Evolutionary conservation across 2,797 vertebrate genomes (phyloP).

Genomic region (Anabas testudineus): DNA sequence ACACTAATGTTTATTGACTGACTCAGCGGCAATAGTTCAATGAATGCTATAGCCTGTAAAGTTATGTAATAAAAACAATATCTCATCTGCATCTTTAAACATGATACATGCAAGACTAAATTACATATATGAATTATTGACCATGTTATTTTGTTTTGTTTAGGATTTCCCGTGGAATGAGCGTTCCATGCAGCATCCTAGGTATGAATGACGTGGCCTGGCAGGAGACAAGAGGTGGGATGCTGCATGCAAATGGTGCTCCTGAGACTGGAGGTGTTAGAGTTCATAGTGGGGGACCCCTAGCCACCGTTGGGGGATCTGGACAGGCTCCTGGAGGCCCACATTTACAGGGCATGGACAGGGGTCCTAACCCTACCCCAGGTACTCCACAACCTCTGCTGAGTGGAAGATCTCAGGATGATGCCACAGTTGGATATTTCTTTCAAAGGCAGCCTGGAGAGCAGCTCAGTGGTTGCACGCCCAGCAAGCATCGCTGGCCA

Average conservation of each 20-base stretch:
- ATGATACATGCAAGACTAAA: background rate
- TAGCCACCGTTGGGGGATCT: constrained; percentile 72
- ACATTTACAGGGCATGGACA: constrained; percentile 80
- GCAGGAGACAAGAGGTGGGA: constrained; percentile 86
- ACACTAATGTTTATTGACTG: background rate
- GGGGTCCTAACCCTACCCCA: constrained; percentile 70
- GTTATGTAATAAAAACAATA: background rate
- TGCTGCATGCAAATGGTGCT: constrained; percentile 83
- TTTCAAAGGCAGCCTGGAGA: constrained; percentile 86
- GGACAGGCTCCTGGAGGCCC: constrained; percentile 73
- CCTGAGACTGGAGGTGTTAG: constrained; percentile 79
- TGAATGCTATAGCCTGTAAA: background rate
- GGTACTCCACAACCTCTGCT: constrained; percentile 78
- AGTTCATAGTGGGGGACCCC: constrained; percentile 74
- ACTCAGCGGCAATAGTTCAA: background rate
- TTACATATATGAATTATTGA: background rate
- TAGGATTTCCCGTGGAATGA: constrained; percentile 86
- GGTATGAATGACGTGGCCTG: constrained; percentile 89
- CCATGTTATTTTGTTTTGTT: constrained; percentile 1
- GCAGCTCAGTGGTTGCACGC: constrained; percentile 79
- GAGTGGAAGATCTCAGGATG: constrained; percentile 83
- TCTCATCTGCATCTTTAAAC: background rate
- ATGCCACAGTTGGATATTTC: constrained; percentile 83
- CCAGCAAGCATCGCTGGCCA: constrained; percentile 82
- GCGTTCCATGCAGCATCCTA: constrained; percentile 86